Conservation (phyloP, 2,888 invertebrate genomes). For the Anthrax anthrax region DNA sequence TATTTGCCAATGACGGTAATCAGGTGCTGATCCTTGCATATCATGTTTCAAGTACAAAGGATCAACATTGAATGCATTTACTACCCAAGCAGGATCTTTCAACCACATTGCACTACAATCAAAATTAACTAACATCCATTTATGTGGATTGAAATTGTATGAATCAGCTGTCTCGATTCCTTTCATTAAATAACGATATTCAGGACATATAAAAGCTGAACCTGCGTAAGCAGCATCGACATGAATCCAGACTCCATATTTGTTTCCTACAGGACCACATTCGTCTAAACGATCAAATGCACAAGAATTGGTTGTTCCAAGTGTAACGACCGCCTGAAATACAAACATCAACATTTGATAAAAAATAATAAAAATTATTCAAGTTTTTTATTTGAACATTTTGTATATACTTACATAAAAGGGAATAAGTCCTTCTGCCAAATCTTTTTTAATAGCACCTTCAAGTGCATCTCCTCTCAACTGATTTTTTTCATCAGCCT, state of each 20-base stretch:
- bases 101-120: constrained; percentile 99
- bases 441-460: constrained; percentile 70
- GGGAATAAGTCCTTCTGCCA: constrained; percentile 79
- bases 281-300: constrained; percentile 84
- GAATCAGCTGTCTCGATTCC: constrained; percentile 85
- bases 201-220: constrained; percentile 92
- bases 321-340: constrained; percentile 62
- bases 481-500: constrained; percentile 54
- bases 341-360: not conserved
- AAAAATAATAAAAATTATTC: no score
- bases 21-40: constrained; percentile 76
- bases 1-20: constrained; percentile 96
- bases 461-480: constrained; percentile 62
- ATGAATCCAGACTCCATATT: constrained; percentile 76
- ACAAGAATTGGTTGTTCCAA: constrained; percentile 93
- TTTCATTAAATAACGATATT: constrained; percentile 79
- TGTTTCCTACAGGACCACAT: constrained; percentile 75
- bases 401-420: constrained; percentile 75
- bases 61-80: constrained; percentile 94
- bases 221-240: constrained; percentile 97
- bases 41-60: constrained; percentile 93
- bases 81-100: constrained; percentile 74
- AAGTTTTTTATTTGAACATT: not conserved
- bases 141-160: constrained; percentile 98
- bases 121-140: constrained; percentile 98